These are phyloP conservation scores for Microctenopoma lineatum DNA, from an alignment of 2,797 vertebrate genomes.

Conservation along the genomic window DNA sequence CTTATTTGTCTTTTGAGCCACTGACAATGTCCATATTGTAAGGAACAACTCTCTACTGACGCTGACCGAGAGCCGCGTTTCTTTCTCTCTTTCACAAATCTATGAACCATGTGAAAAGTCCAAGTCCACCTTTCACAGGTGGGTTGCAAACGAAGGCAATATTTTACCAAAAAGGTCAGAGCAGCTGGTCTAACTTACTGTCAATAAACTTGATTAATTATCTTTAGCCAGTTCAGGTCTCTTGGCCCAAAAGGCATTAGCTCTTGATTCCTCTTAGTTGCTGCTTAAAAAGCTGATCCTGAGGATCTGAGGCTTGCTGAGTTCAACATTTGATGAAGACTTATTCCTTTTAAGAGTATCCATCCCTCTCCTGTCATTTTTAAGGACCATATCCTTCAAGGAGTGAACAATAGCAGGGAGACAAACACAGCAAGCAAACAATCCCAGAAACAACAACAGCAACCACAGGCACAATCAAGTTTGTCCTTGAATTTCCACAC, in stretches of 20 bases:
- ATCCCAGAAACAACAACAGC: constrained; percentile 65
- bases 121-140: constrained; percentile 5
- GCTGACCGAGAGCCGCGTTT: constrained; percentile 32
- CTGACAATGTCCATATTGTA: constrained; percentile 68
- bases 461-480: constrained; percentile 66
- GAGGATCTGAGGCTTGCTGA: constrained; percentile 8
- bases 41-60: constrained; percentile 29
- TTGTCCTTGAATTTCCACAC: constrained; percentile 83
- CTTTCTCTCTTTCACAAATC: constrained; percentile 4
- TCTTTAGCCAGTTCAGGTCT: neutral
- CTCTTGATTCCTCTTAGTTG: neutral
- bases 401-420: constrained; percentile 59
- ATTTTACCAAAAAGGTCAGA: neutral
- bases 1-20: constrained; percentile 78
- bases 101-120: constrained; percentile 15
- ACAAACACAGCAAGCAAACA: constrained; percentile 72
- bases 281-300: constrained; percentile 16
- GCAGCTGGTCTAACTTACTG: constrained; percentile 15
- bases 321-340: constrained; percentile 35
- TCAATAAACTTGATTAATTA: constrained; percentile 18
- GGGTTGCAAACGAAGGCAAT: neutral
- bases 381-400: constrained; percentile 53
- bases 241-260: constrained; percentile 12
- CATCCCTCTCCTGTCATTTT: constrained; percentile 52
- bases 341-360: constrained; percentile 46